Evolutionary conservation across 2,888 invertebrate genomes (phyloP).

Genomic region (Lydus trimaculatus): DNA sequence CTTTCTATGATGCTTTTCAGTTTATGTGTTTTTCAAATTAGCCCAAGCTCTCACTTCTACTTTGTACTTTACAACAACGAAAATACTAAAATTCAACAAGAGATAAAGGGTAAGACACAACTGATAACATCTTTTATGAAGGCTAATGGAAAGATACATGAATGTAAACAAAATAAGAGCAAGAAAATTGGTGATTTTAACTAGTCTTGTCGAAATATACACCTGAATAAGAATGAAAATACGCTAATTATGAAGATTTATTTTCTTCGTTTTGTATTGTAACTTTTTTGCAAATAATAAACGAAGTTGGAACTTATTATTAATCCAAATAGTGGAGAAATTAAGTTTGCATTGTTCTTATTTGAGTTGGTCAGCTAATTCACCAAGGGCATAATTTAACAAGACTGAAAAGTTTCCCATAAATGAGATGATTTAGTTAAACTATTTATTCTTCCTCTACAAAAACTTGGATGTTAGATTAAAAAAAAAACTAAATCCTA

Average conservation of each 20-base stretch:
- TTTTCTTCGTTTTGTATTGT: background rate
- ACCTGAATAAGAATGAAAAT: background rate
- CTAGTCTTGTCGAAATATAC: background rate
- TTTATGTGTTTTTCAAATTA: constrained; percentile 54
- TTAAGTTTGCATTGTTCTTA: constrained; percentile 4
- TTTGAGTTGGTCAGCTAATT: constrained; percentile 5
- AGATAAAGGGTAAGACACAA: constrained; percentile 32
- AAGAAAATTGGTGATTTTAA: background rate
- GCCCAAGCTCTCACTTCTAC: constrained; percentile 44
- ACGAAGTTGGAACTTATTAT: background rate
- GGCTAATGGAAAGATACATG: constrained; percentile 34
- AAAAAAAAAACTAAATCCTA: background rate
- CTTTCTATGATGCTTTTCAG: constrained; percentile 40
- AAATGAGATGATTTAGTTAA: background rate
- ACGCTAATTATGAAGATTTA: background rate
- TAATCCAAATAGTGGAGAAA: background rate
- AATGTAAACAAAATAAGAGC: constrained; percentile 21
- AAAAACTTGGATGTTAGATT: background rate
- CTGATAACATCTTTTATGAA: constrained; percentile 34
- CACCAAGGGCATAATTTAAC: background rate
- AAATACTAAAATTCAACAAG: constrained; percentile 28
- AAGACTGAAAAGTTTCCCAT: background rate
- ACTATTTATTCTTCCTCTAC: background rate
- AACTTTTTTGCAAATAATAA: background rate
- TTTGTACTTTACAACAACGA: constrained; percentile 36